Evolutionary conservation across 1,140 invertebrate species (phyloP).

Genomic region (Drosophila leontia): DNA sequence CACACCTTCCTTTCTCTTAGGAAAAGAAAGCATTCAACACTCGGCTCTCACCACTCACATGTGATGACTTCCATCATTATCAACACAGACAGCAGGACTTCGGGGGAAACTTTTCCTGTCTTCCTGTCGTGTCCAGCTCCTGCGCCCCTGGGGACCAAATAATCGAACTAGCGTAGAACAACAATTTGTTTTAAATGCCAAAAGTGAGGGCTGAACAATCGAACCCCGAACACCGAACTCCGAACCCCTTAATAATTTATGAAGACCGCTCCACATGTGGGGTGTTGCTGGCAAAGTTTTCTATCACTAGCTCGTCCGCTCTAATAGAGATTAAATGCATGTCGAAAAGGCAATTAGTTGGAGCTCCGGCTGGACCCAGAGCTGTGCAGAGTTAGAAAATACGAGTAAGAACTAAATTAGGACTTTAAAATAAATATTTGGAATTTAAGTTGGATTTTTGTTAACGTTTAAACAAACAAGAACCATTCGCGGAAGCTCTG

Average conservation of each 20-base stretch:
- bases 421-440: too few species aligned
- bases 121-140: conserved; percentile 5
- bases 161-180: conserved; percentile 79
- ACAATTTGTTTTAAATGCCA: conserved; percentile 82
- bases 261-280: conserved; percentile 69
- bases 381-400: background rate
- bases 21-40: conserved; percentile 1
- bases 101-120: conserved; percentile 53
- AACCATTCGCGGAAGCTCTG: too few species aligned
- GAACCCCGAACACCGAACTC: conserved; percentile 18
- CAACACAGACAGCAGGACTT: conserved; percentile 41
- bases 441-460: too few species aligned
- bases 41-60: conserved; percentile 50
- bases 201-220: conserved; percentile 52
- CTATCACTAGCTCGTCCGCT: conserved; percentile 60
- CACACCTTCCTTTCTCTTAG: conserved; percentile 63
- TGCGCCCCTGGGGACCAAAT: conserved; percentile 53
- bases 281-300: conserved; percentile 53
- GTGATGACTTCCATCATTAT: conserved; percentile 76
- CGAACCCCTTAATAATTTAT: conserved; percentile 80
- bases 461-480: too few species aligned
- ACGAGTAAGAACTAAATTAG: background rate
- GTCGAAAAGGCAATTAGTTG: conserved; percentile 84
- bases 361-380: conserved; percentile 48
- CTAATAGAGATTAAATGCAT: conserved; percentile 85